Percentiles rank a stretch among this genome's conserved stretches.
Evolutionary conservation across 2,888 invertebrate genomes (phyloP).

Genomic region (Phaonia tiefii): DNA sequence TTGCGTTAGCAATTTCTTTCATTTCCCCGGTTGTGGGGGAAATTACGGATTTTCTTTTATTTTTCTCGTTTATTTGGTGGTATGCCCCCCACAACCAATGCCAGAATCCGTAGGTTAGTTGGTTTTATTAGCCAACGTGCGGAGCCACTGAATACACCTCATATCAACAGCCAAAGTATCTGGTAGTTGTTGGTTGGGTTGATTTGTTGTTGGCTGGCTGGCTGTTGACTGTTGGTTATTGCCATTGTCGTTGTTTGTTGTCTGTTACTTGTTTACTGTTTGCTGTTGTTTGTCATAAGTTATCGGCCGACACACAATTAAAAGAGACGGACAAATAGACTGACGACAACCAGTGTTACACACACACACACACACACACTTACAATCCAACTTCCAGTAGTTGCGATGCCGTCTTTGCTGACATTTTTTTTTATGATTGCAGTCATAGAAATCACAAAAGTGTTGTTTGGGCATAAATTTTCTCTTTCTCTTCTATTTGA

Average conservation of each 20-base stretch:
- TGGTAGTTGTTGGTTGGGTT: slow-evolving; percentile 2
- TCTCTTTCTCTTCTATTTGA: slow-evolving; percentile 41
- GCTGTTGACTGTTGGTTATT: slow-evolving; percentile 9
- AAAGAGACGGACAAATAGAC: slow-evolving; percentile 39
- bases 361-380: no score
- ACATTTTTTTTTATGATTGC: slow-evolving; percentile 5
- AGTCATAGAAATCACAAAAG: slow-evolving; percentile 21
- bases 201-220: slow-evolving; percentile 2
- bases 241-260: slow-evolving; percentile 44
- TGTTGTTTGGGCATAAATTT: slow-evolving; percentile 48
- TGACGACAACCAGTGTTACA: slow-evolving; percentile 28
- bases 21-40: neutral
- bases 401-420: slow-evolving; percentile 4
- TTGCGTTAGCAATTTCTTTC: neutral
- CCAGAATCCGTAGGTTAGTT: slow-evolving; percentile 49
- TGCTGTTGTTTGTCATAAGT: slow-evolving; percentile 65
- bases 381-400: slow-evolving; percentile 16
- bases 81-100: neutral
- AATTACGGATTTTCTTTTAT: neutral
- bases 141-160: neutral
- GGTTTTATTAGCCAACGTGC: slow-evolving; percentile 5
- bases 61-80: neutral
- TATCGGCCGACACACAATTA: slow-evolving; percentile 62
- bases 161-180: slow-evolving; percentile 1
- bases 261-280: slow-evolving; percentile 22